phyloP scores from a whole-genome alignment of 2,113 vertebrate species.

The Macaca fascicularis region DNA sequence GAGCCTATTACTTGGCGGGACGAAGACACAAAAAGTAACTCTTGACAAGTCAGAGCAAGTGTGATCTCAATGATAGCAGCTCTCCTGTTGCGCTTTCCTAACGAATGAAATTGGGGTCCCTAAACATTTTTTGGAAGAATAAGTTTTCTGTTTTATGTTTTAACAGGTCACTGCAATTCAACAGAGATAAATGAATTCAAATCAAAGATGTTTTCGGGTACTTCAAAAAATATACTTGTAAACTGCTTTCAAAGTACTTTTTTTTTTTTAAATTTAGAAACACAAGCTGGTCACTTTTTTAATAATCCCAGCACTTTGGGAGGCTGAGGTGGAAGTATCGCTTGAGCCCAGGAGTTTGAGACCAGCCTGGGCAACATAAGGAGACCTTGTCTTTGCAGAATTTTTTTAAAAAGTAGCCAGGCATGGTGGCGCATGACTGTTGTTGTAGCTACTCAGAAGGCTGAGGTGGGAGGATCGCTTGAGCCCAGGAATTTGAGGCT shows the following conservation, averaged over 20 bases:
- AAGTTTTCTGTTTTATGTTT: neutral
- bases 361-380: too few relatives aligned
- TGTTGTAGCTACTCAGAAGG: too few relatives aligned
- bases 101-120: neutral
- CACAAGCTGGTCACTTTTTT: neutral
- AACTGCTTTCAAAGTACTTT: neutral
- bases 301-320: too few relatives aligned
- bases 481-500: too few relatives aligned
- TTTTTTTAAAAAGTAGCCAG: too few relatives aligned
- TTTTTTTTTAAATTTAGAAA: neutral
- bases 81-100: neutral
- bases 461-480: too few relatives aligned
- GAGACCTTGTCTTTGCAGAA: too few relatives aligned
- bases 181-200: conserved; percentile 19
- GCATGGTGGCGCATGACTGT: too few relatives aligned
- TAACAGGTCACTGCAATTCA: neutral
- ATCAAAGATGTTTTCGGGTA: neutral
- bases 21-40: neutral
- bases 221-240: neutral
- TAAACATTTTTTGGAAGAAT: neutral
- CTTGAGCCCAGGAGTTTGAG: too few relatives aligned
- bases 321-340: too few relatives aligned
- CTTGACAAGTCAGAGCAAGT: conserved; percentile 37
- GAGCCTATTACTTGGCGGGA: neutral
- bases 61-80: neutral